Percentiles rank a stretch among this genome's conserved stretches.
phyloP scores from a whole-genome alignment of 2,888 invertebrate genomes.

The Scaptodrosophila latifasciaeformis region DNA sequence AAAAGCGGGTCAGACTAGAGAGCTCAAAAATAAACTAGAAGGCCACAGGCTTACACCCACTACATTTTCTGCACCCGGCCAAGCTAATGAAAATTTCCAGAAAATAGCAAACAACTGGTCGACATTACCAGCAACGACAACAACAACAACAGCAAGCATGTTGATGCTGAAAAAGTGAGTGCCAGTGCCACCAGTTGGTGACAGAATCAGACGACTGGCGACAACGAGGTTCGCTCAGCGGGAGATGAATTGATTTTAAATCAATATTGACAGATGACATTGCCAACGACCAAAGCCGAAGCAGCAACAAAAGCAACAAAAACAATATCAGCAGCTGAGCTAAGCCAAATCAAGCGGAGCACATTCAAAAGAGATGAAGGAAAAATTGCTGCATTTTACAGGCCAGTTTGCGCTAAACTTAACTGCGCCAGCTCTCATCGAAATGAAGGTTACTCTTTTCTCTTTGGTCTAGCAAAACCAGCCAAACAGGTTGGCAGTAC shows the following conservation, averaged over 20 bases:
- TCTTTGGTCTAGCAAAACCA: too few relatives aligned
- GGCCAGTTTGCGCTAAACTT: too few relatives aligned
- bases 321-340: conserved; percentile 6
- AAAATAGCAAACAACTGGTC: conserved; percentile 28
- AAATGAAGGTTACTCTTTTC: too few relatives aligned
- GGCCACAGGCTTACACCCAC: background rate
- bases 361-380: background rate
- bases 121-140: background rate
- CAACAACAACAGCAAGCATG: too few relatives aligned
- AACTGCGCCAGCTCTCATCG: conserved; percentile 21
- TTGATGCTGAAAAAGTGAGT: too few relatives aligned
- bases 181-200: too few relatives aligned
- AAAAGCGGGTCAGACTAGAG: too few relatives aligned
- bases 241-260: conserved; percentile 66
- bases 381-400: background rate
- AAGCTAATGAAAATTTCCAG: conserved; percentile 56
- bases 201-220: conserved; percentile 42
- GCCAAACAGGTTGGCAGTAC: too few relatives aligned
- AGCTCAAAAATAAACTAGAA: too few relatives aligned
- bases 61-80: background rate
- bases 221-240: conserved; percentile 27
- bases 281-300: conserved; percentile 22
- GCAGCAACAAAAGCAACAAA: conserved; percentile 6
- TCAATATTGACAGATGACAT: conserved; percentile 67
- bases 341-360: background rate